Percentiles rank a stretch among this genome's conserved stretches.
phyloP scores from a whole-genome alignment of 1,140 invertebrate genomes.

The Trinorchestia longiramus region DNA sequence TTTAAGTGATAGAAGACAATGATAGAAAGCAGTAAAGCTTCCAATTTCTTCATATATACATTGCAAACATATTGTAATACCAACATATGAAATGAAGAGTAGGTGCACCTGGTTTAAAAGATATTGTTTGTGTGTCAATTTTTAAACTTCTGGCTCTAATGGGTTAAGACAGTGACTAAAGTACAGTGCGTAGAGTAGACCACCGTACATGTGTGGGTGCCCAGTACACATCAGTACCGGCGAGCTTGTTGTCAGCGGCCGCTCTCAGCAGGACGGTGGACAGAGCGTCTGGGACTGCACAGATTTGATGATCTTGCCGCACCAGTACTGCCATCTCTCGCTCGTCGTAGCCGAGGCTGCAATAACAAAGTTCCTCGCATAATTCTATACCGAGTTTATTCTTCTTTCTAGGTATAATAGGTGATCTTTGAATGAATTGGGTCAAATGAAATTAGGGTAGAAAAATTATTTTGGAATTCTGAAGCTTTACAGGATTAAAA shows the following conservation, averaged over 20 bases:
- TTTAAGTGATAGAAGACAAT: no score
- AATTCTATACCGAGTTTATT: neutral
- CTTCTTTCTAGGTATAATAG: neutral
- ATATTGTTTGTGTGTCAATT: no score
- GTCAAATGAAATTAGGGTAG: neutral
- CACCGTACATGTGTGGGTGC: neutral
- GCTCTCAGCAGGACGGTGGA: neutral
- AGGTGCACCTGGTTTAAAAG: no score
- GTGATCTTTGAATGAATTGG: neutral
- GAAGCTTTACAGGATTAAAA: neutral
- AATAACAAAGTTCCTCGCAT: neutral
- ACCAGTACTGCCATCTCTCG: conserved; percentile 22
- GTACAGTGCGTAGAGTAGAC: neutral
- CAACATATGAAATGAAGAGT: no score
- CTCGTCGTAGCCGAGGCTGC: neutral
- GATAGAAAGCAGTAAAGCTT: no score
- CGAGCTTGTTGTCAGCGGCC: neutral
- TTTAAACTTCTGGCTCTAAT: no score
- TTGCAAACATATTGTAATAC: no score
- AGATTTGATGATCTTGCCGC: neutral
- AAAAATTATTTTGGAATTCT: neutral
- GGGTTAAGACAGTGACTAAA: no score
- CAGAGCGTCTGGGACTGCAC: neutral
- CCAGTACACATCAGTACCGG: neutral
- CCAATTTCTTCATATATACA: no score